Evolutionary conservation across 2,113 vertebrate species (phyloP).

Genomic region (Xiphorhynchus elegans): DNA sequence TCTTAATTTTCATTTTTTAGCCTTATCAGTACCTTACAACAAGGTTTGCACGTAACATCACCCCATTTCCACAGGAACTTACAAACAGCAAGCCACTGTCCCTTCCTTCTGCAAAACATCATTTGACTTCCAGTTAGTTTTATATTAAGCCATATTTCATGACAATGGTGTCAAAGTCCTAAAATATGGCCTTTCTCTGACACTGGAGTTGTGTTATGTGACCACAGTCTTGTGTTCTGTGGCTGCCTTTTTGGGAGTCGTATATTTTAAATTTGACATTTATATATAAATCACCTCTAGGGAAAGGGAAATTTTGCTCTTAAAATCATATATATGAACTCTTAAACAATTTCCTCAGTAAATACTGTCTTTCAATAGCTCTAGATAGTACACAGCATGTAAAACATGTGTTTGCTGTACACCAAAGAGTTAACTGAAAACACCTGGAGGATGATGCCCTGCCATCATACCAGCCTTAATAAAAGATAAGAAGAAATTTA

Average conservation of each 20-base stretch:
- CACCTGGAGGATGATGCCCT: not conserved
- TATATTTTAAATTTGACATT: slow-evolving; percentile 18
- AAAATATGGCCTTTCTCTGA: slow-evolving; percentile 14
- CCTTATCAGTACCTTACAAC: not conserved
- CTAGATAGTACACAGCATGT: not conserved
- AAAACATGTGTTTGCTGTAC: not conserved
- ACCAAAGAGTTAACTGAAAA: not conserved
- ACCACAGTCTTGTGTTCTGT: not conserved
- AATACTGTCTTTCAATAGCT: not conserved
- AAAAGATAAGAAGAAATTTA: not conserved
- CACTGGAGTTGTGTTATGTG: not conserved
- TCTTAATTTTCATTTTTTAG: not conserved
- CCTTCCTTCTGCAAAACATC: not conserved
- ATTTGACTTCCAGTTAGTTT: not conserved
- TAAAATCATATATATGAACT: not conserved
- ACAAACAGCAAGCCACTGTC: not conserved
- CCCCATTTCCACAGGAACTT: not conserved
- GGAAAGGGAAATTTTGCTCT: not conserved
- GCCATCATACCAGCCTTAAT: not conserved
- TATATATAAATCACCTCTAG: not conserved
- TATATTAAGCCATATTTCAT: slow-evolving; percentile 28
- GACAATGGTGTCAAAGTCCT: not conserved
- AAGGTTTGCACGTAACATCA: not conserved
- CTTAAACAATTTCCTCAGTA: not conserved
- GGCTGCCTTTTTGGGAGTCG: not conserved